Evolutionary conservation across 2,888 invertebrate species (phyloP).

Genomic region (Hesperia comma): DNA sequence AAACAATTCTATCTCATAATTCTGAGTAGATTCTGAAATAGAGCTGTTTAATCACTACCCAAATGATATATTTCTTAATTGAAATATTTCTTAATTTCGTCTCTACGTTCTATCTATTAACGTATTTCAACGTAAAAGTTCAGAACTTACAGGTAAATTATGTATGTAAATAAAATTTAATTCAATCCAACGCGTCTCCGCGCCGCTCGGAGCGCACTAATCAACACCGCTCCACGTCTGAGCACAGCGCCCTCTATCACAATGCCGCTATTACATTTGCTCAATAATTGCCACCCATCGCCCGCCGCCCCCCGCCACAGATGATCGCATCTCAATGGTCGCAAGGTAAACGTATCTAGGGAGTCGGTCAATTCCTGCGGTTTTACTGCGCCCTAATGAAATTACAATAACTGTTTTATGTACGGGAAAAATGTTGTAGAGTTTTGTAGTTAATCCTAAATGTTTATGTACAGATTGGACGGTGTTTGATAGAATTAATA

Average conservation of each 20-base stretch:
- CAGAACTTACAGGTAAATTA: no score
- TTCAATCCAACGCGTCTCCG: slow-evolving; percentile 50
- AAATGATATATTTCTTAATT: no score
- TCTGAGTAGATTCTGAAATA: no score
- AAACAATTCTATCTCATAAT: no score
- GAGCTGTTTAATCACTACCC: no score
- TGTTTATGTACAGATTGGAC: no score
- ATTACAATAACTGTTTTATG: slow-evolving; percentile 8
- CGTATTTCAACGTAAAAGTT: no score
- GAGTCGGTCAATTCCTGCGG: slow-evolving; percentile 47
- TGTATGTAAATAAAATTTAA: neutral
- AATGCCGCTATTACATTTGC: slow-evolving; percentile 83
- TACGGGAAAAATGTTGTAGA: neutral
- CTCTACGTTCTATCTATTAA: no score
- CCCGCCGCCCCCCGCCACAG: slow-evolving; percentile 47
- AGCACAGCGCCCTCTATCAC: slow-evolving; percentile 71
- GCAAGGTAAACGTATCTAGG: slow-evolving; percentile 43
- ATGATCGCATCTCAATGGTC: slow-evolving; percentile 49
- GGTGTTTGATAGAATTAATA: no score
- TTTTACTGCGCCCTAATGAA: slow-evolving; percentile 42
- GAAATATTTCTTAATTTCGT: no score
- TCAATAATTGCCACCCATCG: slow-evolving; percentile 73
- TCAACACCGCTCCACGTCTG: slow-evolving; percentile 74
- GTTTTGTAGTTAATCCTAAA: no score
- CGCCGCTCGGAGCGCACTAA: slow-evolving; percentile 62